Conservation (phyloP, 2,888 invertebrate genomes). For the Acleris sparsana region DNA sequence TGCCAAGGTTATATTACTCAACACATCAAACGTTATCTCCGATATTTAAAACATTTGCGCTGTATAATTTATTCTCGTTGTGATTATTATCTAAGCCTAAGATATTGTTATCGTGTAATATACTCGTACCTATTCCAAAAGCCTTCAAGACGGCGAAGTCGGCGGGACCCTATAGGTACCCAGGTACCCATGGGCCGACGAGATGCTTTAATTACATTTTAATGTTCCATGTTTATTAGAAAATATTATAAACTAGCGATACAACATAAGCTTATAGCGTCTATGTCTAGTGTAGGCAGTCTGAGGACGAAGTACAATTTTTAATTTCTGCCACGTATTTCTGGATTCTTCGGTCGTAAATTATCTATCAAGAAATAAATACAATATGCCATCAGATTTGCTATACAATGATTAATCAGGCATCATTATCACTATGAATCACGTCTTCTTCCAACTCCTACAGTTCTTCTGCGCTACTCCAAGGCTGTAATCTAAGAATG, state of each 20-base stretch:
- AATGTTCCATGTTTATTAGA: conserved; percentile 76
- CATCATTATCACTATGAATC: neutral
- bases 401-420: neutral
- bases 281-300: conserved; percentile 59
- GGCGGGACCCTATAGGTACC: conserved; percentile 48
- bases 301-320: conserved; percentile 36
- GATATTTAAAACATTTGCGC: conserved; percentile 4
- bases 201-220: conserved; percentile 81
- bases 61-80: conserved; percentile 63
- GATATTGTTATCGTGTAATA: conserved; percentile 61
- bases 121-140: conserved; percentile 56
- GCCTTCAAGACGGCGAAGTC: conserved; percentile 78
- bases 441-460: conserved; percentile 44
- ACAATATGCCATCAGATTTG: neutral
- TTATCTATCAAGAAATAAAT: too few relatives aligned
- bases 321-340: conserved; percentile 17
- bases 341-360: conserved; percentile 16
- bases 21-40: too few relatives aligned
- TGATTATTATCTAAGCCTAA: conserved; percentile 70
- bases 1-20: too few relatives aligned
- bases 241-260: conserved; percentile 69
- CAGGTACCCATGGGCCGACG: conserved; percentile 50
- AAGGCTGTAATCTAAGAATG: conserved; percentile 75
- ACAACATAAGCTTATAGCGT: conserved; percentile 52
- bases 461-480: conserved; percentile 47